Conservation (phyloP, 2,113 vertebrate genomes). For the Nothobranchius furzeri region DNA sequence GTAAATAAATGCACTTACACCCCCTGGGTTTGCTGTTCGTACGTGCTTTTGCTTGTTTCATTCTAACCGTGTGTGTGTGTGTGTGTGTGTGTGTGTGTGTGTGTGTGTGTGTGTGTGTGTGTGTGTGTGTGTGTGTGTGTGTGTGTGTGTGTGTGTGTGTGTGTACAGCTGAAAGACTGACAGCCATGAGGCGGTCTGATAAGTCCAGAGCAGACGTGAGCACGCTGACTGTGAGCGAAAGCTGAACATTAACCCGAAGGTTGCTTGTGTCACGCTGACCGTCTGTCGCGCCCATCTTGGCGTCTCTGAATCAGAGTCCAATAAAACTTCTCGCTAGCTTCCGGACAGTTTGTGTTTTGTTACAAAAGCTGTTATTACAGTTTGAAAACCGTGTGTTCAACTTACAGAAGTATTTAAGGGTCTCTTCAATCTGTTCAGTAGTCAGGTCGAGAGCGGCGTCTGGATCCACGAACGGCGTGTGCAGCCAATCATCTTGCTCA, state of each 20-base stretch:
- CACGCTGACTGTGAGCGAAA: background rate
- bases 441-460: conserved; percentile 89
- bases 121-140: too few relatives aligned
- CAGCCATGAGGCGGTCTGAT: conserved; percentile 33
- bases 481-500: conserved; percentile 98
- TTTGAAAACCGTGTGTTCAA: conserved; percentile 28
- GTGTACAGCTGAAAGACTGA: background rate
- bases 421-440: conserved; percentile 96
- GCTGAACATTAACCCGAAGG: conserved; percentile 11
- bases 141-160: too few relatives aligned
- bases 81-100: background rate
- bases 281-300: background rate
- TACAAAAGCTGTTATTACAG: background rate
- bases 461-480: conserved; percentile 92
- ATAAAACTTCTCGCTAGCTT: background rate
- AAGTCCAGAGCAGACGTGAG: conserved; percentile 21
- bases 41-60: conserved; percentile 13
- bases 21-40: conserved; percentile 3
- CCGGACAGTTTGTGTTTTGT: background rate
- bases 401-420: conserved; percentile 98
- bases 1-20: background rate
- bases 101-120: too few relatives aligned
- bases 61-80: background rate
- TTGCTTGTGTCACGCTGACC: conserved; percentile 52
- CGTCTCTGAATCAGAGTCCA: background rate